Percentiles rank a stretch among this genome's conserved stretches.
Evolutionary conservation across 92 coral and sea anemone genomes (phyloP).

Genomic region (Paramuricea clavata): DNA sequence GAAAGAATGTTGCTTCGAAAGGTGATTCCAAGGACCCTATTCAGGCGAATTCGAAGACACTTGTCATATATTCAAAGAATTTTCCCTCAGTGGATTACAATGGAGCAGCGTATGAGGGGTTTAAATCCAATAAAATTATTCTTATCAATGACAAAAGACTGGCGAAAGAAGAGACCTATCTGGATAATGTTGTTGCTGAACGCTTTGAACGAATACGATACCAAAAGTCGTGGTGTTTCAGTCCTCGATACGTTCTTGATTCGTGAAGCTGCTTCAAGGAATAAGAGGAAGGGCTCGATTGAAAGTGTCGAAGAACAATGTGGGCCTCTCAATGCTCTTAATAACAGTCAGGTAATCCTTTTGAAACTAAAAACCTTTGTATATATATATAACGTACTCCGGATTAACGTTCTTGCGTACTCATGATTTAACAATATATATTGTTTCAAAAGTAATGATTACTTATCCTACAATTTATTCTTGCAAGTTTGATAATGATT

Average conservation of each 20-base stretch:
- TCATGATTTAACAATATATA: too few relatives aligned
- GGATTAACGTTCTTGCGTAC: too few relatives aligned
- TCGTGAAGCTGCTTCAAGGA: constrained; percentile 71
- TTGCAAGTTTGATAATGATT: too few relatives aligned
- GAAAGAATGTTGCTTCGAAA: constrained; percentile 70
- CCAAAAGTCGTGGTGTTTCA: constrained; percentile 84
- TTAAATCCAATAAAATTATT: constrained; percentile 73
- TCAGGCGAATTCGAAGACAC: constrained; percentile 80
- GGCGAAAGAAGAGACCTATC: constrained; percentile 93
- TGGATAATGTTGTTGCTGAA: constrained; percentile 98
- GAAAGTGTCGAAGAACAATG: constrained; percentile 96
- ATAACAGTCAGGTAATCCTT: constrained; percentile 84
- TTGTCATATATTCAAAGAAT: constrained; percentile 81
- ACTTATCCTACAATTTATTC: too few relatives aligned
- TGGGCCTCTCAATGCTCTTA: constrained; percentile 87
- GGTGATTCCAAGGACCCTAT: constrained; percentile 79
- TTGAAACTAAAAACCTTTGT: background rate
- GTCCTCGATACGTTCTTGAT: constrained; percentile 92
- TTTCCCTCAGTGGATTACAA: constrained; percentile 84
- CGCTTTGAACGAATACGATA: constrained; percentile 91
- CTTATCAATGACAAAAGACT: constrained; percentile 86
- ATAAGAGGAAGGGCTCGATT: constrained; percentile 83
- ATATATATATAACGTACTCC: too few relatives aligned
- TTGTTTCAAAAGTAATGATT: too few relatives aligned
- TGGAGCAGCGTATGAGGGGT: constrained; percentile 14